phyloP scores from a whole-genome alignment of 2,888 invertebrate genomes.

The Nudaria mundana region DNA sequence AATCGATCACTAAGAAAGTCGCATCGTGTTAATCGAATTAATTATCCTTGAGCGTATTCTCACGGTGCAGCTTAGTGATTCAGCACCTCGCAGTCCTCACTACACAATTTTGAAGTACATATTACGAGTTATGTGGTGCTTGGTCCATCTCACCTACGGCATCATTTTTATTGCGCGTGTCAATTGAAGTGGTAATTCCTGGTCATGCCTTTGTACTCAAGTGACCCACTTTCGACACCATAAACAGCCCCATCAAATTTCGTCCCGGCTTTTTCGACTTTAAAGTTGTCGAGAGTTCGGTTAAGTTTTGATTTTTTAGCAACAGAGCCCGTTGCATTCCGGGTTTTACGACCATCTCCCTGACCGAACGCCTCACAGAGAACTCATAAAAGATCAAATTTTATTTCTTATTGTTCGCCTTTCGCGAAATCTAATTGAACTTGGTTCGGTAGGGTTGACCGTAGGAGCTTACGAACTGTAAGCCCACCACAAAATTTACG shows the following conservation, averaged over 20 bases:
- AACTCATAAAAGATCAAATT: conserved; percentile 75
- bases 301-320: conserved; percentile 63
- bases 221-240: conserved; percentile 68
- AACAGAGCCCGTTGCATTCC: conserved; percentile 71
- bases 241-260: conserved; percentile 69
- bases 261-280: conserved; percentile 52
- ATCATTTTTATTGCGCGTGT: conserved; percentile 32
- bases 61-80: conserved; percentile 27
- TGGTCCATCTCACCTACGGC: conserved; percentile 32
- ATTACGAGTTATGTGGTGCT: conserved; percentile 9
- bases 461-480: conserved; percentile 19
- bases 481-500: conserved; percentile 63
- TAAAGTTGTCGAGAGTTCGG: conserved; percentile 46
- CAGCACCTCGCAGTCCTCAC: conserved; percentile 1
- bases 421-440: conserved; percentile 80
- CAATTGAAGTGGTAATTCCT: conserved; percentile 35
- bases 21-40: conserved; percentile 25
- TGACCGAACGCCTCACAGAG: conserved; percentile 69
- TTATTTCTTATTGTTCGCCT: conserved; percentile 80
- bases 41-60: conserved; percentile 36
- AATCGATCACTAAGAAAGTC: conserved; percentile 49
- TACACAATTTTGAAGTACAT: conserved; percentile 15
- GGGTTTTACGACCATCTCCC: conserved; percentile 66
- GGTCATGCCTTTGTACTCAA: conserved; percentile 37
- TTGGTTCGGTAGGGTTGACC: conserved; percentile 43